phyloP scores from a whole-genome alignment of 1,140 invertebrate species.

The Drosophila ananassae region DNA sequence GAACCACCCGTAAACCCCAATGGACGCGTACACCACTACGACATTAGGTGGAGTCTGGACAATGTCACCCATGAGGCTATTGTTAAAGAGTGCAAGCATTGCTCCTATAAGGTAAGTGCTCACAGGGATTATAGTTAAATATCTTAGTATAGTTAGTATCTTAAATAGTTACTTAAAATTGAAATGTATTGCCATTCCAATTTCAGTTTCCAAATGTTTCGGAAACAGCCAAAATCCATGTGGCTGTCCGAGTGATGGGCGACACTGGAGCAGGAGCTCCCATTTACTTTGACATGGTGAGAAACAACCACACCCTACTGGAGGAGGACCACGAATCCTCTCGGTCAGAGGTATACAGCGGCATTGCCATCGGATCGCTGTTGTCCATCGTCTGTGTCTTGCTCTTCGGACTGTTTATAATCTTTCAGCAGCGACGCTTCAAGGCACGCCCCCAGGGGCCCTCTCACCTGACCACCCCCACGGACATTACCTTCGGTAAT shows the following conservation, averaged over 20 bases:
- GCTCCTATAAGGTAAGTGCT: constrained; percentile 63
- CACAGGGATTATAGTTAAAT: too few species aligned
- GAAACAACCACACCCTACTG: constrained; percentile 50
- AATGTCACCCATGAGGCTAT: constrained; percentile 77
- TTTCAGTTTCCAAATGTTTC: constrained; percentile 79
- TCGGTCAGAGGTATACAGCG: constrained; percentile 68
- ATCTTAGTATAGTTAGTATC: too few species aligned
- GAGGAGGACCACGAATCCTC: constrained; percentile 37
- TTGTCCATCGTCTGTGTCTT: constrained; percentile 70
- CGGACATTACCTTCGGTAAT: constrained; percentile 77
- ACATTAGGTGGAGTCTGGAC: constrained; percentile 74
- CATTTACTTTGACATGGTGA: constrained; percentile 71
- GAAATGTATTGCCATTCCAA: too few species aligned
- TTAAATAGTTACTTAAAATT: too few species aligned
- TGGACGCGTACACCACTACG: constrained; percentile 76
- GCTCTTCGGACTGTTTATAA: constrained; percentile 72
- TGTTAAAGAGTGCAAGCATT: constrained; percentile 59
- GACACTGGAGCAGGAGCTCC: constrained; percentile 77
- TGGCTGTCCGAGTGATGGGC: constrained; percentile 76
- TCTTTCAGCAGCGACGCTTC: constrained; percentile 71
- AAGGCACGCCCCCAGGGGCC: constrained; percentile 76
- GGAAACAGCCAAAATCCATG: constrained; percentile 75
- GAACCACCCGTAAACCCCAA: constrained; percentile 75
- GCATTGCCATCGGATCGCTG: constrained; percentile 77
- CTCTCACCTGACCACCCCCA: constrained; percentile 70